These are phyloP conservation scores for Girardia tigrina DNA, from an alignment of 2,888 invertebrate species.

Conservation along the genomic window DNA sequence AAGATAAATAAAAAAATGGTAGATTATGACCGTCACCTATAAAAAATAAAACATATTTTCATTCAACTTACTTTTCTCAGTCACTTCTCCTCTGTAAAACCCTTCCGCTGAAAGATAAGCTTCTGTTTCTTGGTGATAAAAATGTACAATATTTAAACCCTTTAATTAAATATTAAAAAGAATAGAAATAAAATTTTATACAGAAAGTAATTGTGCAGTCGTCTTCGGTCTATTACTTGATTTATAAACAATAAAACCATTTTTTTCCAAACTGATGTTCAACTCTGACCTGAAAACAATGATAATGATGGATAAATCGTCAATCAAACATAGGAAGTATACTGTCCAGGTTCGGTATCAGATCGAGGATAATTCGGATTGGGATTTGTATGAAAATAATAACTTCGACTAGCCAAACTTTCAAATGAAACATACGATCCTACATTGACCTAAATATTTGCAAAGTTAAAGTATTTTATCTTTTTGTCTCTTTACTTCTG, in stretches of 20 bases:
- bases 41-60: too few species aligned
- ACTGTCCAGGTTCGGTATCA: neutral
- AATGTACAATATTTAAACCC: slow-evolving; percentile 32
- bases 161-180: neutral
- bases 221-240: neutral
- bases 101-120: slow-evolving; percentile 34
- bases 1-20: too few species aligned
- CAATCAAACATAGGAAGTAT: neutral
- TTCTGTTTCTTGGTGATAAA: slow-evolving; percentile 33
- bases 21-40: too few species aligned
- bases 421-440: neutral
- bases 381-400: slow-evolving; percentile 8
- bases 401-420: slow-evolving; percentile 6
- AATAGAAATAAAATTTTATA: neutral
- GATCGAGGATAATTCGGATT: neutral
- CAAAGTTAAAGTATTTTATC: neutral
- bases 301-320: neutral
- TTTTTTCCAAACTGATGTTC: slow-evolving; percentile 29
- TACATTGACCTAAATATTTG: neutral
- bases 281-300: slow-evolving; percentile 24
- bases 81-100: slow-evolving; percentile 13
- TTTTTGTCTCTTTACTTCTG: slow-evolving; percentile 14
- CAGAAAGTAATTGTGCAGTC: neutral
- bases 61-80: neutral
- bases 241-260: slow-evolving; percentile 31